These are phyloP conservation scores for Aix galericulata DNA, from an alignment of 2,113 vertebrate species.

Conservation along the genomic window DNA sequence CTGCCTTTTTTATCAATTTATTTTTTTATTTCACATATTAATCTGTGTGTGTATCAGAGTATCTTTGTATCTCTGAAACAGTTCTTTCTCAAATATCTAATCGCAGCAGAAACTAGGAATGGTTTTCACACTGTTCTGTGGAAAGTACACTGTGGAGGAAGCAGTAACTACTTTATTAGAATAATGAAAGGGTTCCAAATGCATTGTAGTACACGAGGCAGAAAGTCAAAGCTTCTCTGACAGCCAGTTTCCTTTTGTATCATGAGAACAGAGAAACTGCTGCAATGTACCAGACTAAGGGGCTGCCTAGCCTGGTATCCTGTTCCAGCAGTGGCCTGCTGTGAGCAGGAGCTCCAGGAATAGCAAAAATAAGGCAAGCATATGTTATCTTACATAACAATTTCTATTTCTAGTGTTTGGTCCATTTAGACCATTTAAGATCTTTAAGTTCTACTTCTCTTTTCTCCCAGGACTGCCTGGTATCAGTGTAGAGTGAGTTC, in stretches of 20 bases:
- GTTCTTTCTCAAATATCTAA: conserved; percentile 41
- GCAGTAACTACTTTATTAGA: neutral
- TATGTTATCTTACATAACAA: neutral
- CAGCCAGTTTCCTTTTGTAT: neutral
- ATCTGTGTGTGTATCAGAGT: neutral
- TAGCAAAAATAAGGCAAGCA: neutral
- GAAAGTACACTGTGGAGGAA: neutral
- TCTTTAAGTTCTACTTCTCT: neutral
- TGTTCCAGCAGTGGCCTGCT: neutral
- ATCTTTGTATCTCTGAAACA: neutral
- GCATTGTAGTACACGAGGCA: neutral
- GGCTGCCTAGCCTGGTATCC: neutral
- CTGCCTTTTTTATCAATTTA: neutral
- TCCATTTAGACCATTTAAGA: neutral
- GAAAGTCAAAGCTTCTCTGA: neutral
- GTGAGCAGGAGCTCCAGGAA: neutral
- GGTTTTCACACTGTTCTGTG: neutral
- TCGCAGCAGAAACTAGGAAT: conserved; percentile 3
- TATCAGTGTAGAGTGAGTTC: neutral
- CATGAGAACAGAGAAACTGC: neutral
- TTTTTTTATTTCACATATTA: neutral
- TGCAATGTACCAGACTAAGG: neutral
- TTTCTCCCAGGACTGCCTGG: neutral
- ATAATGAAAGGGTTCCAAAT: neutral
- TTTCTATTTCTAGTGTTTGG: neutral